A percentile compares a stretch with the other conserved stretches of the same genome.
Evolutionary conservation across 1,140 invertebrate genomes (phyloP).

Genomic region (Penaeus chinensis): DNA sequence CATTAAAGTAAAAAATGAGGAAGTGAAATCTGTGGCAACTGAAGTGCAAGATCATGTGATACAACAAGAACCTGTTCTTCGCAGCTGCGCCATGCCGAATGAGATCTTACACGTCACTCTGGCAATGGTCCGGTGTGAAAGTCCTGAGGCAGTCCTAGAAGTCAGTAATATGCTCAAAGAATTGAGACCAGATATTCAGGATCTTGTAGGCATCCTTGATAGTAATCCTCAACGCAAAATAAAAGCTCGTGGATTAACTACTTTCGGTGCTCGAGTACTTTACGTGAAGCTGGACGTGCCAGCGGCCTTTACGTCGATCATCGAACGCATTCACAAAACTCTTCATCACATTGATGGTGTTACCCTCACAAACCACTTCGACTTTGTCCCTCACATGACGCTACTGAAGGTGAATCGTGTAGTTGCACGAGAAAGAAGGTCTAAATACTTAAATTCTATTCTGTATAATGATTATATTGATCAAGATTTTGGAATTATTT

Average conservation of each 20-base stretch:
- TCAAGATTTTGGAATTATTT: slow-evolving; percentile 55
- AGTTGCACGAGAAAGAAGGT: slow-evolving; percentile 58
- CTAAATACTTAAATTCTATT: slow-evolving; percentile 62
- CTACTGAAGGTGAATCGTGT: slow-evolving; percentile 62
- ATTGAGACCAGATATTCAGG: slow-evolving; percentile 24
- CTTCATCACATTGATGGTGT: slow-evolving; percentile 41
- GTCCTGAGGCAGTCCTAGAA: slow-evolving; percentile 30
- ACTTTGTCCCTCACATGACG: slow-evolving; percentile 65
- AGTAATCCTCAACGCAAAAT: background rate
- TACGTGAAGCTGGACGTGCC: slow-evolving; percentile 58
- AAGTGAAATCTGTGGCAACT: slow-evolving; percentile 28
- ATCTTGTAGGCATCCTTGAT: background rate
- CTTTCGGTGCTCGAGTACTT: slow-evolving; percentile 64
- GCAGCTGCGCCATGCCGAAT: slow-evolving; percentile 61
- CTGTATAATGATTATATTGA: slow-evolving; percentile 59
- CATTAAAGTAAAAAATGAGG: slow-evolving; percentile 51
- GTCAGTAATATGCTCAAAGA: slow-evolving; percentile 41
- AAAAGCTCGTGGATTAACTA: slow-evolving; percentile 49
- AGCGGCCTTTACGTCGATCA: slow-evolving; percentile 33
- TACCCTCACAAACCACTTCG: slow-evolving; percentile 63
- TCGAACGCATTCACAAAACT: slow-evolving; percentile 38
- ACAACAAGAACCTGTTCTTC: slow-evolving; percentile 54
- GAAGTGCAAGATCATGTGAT: slow-evolving; percentile 61
- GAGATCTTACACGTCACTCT: slow-evolving; percentile 64
- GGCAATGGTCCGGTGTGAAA: slow-evolving; percentile 59